A percentile compares a stretch with the other conserved stretches of the same genome.
Evolutionary conservation across 1,140 invertebrate genomes (phyloP).

Genomic region (Bombus fervidus): DNA sequence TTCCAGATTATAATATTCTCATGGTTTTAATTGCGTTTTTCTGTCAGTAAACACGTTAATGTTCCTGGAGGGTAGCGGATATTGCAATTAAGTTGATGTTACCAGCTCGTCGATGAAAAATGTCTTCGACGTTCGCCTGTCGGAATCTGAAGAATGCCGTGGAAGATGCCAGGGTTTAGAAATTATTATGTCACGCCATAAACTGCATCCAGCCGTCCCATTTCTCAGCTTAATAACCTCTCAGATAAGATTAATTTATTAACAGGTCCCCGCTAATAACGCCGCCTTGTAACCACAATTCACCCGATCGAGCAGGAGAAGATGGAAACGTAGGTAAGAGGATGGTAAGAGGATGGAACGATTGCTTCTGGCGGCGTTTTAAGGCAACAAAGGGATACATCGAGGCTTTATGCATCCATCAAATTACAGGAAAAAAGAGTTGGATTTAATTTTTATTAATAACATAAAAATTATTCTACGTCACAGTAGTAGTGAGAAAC

Average conservation of each 20-base stretch:
- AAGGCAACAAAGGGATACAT: background rate
- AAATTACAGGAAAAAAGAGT: background rate
- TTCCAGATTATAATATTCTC: no score
- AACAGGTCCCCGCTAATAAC: slow-evolving; percentile 48
- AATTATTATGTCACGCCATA: slow-evolving; percentile 50
- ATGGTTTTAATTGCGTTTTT: background rate
- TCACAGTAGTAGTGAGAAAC: no score
- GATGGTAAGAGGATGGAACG: background rate
- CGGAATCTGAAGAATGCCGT: slow-evolving; percentile 11
- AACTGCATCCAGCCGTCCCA: slow-evolving; percentile 30
- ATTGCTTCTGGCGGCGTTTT: background rate
- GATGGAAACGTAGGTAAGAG: background rate
- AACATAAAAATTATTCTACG: no score
- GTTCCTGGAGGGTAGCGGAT: no score
- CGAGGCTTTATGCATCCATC: background rate
- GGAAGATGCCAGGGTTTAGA: slow-evolving; percentile 16
- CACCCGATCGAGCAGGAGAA: slow-evolving; percentile 14
- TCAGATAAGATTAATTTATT: slow-evolving; percentile 50
- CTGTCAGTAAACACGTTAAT: background rate
- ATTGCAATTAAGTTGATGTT: slow-evolving; percentile 11
- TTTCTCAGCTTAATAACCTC: slow-evolving; percentile 49
- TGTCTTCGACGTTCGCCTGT: background rate
- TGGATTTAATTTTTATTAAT: no score
- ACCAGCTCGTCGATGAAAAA: background rate
- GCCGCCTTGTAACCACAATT: slow-evolving; percentile 35